A percentile compares a stretch with the other conserved stretches of the same genome.
Conservation (phyloP, 2,888 invertebrate genomes). For the Eremobia ochroleuca region DNA sequence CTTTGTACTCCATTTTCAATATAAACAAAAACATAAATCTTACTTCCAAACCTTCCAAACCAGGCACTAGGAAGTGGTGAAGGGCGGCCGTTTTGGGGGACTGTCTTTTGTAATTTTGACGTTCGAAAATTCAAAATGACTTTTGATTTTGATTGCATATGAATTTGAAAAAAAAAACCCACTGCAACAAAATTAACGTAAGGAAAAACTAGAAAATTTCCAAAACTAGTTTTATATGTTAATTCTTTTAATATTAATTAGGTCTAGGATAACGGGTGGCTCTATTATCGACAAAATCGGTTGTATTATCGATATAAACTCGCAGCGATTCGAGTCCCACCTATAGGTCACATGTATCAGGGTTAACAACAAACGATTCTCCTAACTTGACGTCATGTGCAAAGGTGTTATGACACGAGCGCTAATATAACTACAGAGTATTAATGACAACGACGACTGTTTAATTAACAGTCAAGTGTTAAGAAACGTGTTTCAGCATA, state of each 20-base stretch:
- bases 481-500: constrained; percentile 40
- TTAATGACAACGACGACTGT: constrained; percentile 14
- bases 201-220: background rate
- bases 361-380: constrained; percentile 49
- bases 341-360: constrained; percentile 41
- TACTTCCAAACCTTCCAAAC: background rate
- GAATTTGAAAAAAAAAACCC: no score
- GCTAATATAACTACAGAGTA: constrained; percentile 54
- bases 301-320: constrained; percentile 26
- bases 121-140: no score
- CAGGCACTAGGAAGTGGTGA: no score
- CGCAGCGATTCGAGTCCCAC: constrained; percentile 7
- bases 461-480: constrained; percentile 43
- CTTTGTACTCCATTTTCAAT: background rate
- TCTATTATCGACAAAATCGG: background rate
- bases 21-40: background rate
- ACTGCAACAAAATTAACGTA: background rate
- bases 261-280: constrained; percentile 13
- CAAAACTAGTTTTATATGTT: background rate
- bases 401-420: constrained; percentile 20
- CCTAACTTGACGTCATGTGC: constrained; percentile 44
- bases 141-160: no score
- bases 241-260: background rate
- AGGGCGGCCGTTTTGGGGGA: no score
- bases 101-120: no score